phyloP scores from a whole-genome alignment of 2,797 vertebrate genomes.

The Lagorchestes hirsutus region DNA sequence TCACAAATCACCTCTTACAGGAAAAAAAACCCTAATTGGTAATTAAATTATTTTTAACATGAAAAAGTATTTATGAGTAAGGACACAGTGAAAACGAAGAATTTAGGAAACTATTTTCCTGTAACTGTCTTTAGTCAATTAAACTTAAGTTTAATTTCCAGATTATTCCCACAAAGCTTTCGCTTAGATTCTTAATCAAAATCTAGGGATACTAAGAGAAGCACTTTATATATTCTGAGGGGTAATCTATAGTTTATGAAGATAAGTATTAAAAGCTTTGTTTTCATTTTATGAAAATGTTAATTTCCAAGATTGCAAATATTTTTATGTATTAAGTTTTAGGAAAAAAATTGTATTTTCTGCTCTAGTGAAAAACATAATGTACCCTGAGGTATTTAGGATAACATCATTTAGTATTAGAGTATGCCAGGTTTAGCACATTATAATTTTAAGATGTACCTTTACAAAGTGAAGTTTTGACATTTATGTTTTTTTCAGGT shows the following conservation, averaged over 20 bases:
- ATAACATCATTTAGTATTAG: conserved; percentile 1
- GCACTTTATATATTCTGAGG: neutral
- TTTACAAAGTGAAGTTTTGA: conserved; percentile 46
- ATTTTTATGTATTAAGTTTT: conserved; percentile 51
- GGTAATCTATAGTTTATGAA: neutral
- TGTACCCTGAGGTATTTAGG: neutral
- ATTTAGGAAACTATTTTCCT: conserved; percentile 23
- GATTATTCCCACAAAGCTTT: conserved; percentile 32
- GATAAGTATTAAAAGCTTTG: neutral
- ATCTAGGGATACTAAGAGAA: conserved; percentile 1
- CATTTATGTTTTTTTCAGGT: conserved; percentile 51
- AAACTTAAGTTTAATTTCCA: conserved; percentile 50
- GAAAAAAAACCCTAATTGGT: neutral
- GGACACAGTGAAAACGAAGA: neutral
- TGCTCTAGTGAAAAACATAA: conserved; percentile 35
- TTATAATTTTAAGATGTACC: conserved; percentile 58
- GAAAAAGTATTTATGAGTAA: neutral
- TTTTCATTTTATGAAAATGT: conserved; percentile 36
- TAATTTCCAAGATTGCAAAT: conserved; percentile 63
- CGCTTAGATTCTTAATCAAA: conserved; percentile 30
- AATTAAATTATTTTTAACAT: neutral
- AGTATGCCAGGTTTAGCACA: conserved; percentile 16
- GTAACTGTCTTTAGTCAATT: neutral
- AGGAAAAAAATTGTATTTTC: conserved; percentile 23
- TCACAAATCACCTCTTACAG: neutral